Evolutionary conservation across 2,113 vertebrate species (phyloP), one percentile per base, ranked within the genome.

Genomic region (Dipodomys merriami): DNA sequence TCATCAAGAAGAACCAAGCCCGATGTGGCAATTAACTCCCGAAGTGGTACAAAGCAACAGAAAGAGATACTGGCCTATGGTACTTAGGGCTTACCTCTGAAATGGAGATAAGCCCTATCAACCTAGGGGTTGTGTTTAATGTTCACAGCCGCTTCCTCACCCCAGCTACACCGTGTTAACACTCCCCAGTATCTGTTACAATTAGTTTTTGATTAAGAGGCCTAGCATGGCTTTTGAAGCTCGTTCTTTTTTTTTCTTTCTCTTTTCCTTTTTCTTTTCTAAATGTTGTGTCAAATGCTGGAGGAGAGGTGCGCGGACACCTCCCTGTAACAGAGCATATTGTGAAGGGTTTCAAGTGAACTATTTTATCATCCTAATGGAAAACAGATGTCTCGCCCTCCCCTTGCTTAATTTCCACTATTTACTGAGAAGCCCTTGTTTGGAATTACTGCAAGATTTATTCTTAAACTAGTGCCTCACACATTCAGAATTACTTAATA

Each of bases 121-220:
- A 94, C 98, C 96, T 96, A 83, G 98, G 53, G 98, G 98, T 98
- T 99, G 98, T 99, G 98, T 99, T 99, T 99, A 99, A 99, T 98
- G 98, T 98, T 99, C 98, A 96, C 98, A 98, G 98, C 98, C 97
- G 98, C 98, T 98, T 98, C 98, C 98, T 98, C 98, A 97, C 98
- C 96, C 97, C 98, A 98, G 99, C 98, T 98, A 98, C 98, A 98
- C 98, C 93, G 98, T 99, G 99, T 99, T 99, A 99, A 99, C 98
- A 99, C 99, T 99, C 99, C 99, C 99, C 98, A 98, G 98, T 99
- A 99, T 99, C 99, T 99, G 98, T 99, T 98, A 99, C 99, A 99
- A 99, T 99, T 99, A 99, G 99, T 99, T 99, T 99, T 99, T 99
- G 99, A 99, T 99, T 99, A 99, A 99, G 98, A 99, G 98, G 98